Evolutionary conservation across 2,888 invertebrate species (phyloP), one percentile per base, ranked within the genome.

Genomic region (Pristionchus exspectatus): DNA sequence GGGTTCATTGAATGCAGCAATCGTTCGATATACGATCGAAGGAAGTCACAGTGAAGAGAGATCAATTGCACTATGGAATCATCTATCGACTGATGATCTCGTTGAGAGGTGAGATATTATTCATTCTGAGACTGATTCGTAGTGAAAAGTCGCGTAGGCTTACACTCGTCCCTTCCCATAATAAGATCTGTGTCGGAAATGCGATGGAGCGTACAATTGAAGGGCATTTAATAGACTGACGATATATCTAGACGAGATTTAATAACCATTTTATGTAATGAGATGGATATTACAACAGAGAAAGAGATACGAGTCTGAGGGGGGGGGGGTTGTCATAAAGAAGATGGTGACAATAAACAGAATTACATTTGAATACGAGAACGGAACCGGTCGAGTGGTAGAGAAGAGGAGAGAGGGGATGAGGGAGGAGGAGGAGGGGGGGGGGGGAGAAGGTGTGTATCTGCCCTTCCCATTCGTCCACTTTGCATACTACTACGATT

Each of bases 321-420:
- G 21, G 7, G 38, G 21, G 7, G 44, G 21, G 27, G 74, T 7
- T 7, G 74, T 74, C 74, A 74, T 74, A 74, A 74, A 81, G 81
- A 81, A 50, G 81, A 44, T 54, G 27, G 81, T 81, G 81, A 81
- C 74, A 74, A 74, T 74, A 74, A 74, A 74, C 74, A 74, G 74
- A 74, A 50, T 81, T 54, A 81, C 81, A 81, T 81, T 81, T 81
- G 50, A 81, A 81, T 81, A 54, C 81, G 81, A 50, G 81, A 81
- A 27, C 74, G 74, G 74, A 81, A 81, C 81, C 81, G 81, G 81
- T 81, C 38, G 81, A 54, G 50, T 56, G 21, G 21, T 84, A 12
- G 44, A 44, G 5, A 21, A 10, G 77, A 44, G 38, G 30, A 9
- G 44, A 16, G 2, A 21, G 44, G n/a, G 50, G 12, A 33, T 2